Evolutionary conservation across 2,888 invertebrate genomes (phyloP), one percentile per base, ranked within the genome.

Genomic region (Acrobasis repandana): DNA sequence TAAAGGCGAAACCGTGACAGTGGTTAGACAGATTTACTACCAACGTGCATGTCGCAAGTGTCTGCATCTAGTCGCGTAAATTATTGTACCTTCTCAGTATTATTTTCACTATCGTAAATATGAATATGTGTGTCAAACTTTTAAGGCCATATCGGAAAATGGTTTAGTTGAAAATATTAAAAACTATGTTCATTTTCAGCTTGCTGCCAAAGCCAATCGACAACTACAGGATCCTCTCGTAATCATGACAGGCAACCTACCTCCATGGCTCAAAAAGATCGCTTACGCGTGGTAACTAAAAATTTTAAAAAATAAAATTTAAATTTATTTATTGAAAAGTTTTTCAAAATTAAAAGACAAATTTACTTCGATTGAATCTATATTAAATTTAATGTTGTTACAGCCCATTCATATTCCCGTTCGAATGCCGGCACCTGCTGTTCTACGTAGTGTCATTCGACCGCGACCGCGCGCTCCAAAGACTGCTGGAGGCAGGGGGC

Each of bases 361-460:
- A 2, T 2, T 28, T 6, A 5, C 2, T 6, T 28, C 0, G 2
- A 6, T 28, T 28, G 28, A 28, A 28, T 6, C 28, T 28, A 5
- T 28, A 28, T 28, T 28, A 15, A 43, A 54, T 33, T 20, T 0
- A 9, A 33, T 60, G n/a, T 52, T 1, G 6, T 62, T 64, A 11
- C 85, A 96, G 97, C 78, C 98, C 99, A 58, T 99, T 99, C 93
- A 93, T 99, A 72, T 97, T 99, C 82, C 98, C 99, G 60, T 99
- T 99, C 91, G 98, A 99, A 86, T 98, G 98, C 54, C 95, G 99
- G 16, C 99, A 99, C 90, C 93, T 99, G 77, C 89, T 99, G 68
- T 97, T 99, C 92, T 99, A 99, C 92, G 98, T 98, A 67, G 98
- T 98, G 60, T 97, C 98, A 65, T 99, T 99, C 90, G 99, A 99